A percentile compares a stretch with the other conserved stretches of the same genome.
These are phyloP conservation scores for Aythya fuligula DNA, from an alignment of 2,797 vertebrate genomes.

Conservation along the genomic window DNA sequence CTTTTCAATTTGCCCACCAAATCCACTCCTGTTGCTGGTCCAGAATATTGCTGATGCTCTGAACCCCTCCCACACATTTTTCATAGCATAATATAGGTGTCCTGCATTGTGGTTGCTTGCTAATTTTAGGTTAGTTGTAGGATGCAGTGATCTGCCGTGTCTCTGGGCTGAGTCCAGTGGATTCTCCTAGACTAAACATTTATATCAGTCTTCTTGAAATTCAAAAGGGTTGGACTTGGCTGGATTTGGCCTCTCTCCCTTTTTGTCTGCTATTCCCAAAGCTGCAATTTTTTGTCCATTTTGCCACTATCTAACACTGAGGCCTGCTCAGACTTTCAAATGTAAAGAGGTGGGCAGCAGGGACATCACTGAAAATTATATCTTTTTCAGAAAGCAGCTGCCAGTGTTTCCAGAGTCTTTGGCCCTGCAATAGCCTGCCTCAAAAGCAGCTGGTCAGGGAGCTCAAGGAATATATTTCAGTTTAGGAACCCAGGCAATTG, in stretches of 20 bases:
- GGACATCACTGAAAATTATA: not conserved
- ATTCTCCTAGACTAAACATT: not conserved
- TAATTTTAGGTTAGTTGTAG: not conserved
- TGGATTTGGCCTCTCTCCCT: not conserved
- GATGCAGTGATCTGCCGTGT: not conserved
- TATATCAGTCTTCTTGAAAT: not conserved
- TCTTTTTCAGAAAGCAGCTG: constrained; percentile 17
- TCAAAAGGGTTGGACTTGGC: not conserved
- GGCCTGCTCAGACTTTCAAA: not conserved
- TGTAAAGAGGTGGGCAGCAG: not conserved
- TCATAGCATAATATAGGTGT: not conserved
- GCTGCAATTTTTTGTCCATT: not conserved
- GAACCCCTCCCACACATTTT: not conserved
- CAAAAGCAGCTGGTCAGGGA: constrained; percentile 37
- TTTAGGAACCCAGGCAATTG: constrained; percentile 1
- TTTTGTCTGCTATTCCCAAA: not conserved
- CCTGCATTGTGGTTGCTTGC: not conserved
- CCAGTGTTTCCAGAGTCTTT: not conserved
- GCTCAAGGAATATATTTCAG: not conserved
- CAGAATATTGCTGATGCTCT: not conserved
- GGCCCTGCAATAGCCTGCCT: not conserved
- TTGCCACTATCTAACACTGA: not conserved
- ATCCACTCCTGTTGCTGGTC: not conserved
- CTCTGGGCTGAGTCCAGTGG: not conserved
- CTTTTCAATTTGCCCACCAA: not conserved